Conservation (phyloP, 2,797 vertebrate genomes). For the Oreortyx pictus region DNA sequence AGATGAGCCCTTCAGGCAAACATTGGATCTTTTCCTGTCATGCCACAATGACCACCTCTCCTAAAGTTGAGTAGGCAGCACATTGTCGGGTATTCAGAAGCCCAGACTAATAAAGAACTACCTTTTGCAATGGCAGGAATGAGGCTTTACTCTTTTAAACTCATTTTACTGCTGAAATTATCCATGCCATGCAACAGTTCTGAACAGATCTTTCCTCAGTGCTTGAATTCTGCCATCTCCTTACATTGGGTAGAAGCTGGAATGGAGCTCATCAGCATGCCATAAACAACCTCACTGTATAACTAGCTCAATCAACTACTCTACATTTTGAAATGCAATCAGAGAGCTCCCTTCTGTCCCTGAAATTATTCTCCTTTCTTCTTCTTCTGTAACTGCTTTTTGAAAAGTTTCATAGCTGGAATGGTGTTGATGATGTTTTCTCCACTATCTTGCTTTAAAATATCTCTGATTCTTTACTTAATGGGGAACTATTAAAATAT, state of each 20-base stretch:
- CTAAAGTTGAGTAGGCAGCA: not conserved
- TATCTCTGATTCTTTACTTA: not conserved
- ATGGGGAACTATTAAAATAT: not conserved
- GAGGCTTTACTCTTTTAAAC: not conserved
- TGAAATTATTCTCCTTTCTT: not conserved
- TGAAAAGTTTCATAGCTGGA: not conserved
- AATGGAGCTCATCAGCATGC: not conserved
- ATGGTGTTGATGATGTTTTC: accelerated
- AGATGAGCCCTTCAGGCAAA: not conserved
- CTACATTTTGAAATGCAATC: not conserved
- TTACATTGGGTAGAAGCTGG: not conserved
- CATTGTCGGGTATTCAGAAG: not conserved
- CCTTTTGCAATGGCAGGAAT: not conserved
- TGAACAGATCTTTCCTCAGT: not conserved
- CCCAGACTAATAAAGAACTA: not conserved
- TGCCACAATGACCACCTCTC: not conserved
- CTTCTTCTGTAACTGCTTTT: not conserved
- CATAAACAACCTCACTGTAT: not conserved
- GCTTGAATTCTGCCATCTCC: not conserved
- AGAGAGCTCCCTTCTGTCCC: not conserved
- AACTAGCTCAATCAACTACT: not conserved
- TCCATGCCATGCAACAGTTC: not conserved
- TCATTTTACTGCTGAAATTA: not conserved
- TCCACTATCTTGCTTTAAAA: not conserved
- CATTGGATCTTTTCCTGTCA: not conserved